Evolutionary conservation across 1,140 invertebrate genomes (phyloP).

Genomic region (Bombus superbus): DNA sequence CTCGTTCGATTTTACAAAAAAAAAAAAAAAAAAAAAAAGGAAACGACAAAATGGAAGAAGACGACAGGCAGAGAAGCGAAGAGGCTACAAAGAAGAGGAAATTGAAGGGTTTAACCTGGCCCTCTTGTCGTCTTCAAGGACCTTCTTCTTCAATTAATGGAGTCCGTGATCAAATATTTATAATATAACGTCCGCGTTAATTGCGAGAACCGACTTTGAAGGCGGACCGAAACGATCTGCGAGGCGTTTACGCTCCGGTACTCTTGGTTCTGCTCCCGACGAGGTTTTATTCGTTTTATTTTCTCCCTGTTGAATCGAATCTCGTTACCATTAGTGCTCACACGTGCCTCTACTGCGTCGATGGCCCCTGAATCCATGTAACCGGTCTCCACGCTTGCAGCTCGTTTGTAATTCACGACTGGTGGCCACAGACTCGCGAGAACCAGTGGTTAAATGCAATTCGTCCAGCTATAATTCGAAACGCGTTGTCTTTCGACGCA

Average conservation of each 20-base stretch:
- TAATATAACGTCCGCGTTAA: neutral
- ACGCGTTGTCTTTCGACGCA: neutral
- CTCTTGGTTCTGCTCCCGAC: neutral
- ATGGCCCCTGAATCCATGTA: neutral
- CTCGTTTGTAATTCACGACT: conserved; percentile 2
- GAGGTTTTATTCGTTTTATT: conserved; percentile 1
- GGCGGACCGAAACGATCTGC: neutral
- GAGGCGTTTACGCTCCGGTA: neutral
- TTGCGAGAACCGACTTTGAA: neutral
- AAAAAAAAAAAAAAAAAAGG: neutral
- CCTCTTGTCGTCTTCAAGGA: neutral
- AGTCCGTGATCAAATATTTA: neutral
- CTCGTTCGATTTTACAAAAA: neutral
- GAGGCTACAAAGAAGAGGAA: neutral
- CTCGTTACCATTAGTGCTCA: conserved; percentile 15
- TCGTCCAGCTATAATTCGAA: neutral
- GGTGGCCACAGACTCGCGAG: neutral
- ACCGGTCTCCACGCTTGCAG: no score
- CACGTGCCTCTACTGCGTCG: neutral
- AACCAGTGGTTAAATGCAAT: conserved; percentile 3
- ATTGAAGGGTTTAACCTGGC: neutral
- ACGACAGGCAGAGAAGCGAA: no score
- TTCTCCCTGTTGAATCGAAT: neutral
- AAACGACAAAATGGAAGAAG: no score
- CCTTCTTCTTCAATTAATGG: neutral